These are phyloP conservation scores for Troilus luridus DNA, from an alignment of 2,888 invertebrate species.

Conservation along the genomic window DNA sequence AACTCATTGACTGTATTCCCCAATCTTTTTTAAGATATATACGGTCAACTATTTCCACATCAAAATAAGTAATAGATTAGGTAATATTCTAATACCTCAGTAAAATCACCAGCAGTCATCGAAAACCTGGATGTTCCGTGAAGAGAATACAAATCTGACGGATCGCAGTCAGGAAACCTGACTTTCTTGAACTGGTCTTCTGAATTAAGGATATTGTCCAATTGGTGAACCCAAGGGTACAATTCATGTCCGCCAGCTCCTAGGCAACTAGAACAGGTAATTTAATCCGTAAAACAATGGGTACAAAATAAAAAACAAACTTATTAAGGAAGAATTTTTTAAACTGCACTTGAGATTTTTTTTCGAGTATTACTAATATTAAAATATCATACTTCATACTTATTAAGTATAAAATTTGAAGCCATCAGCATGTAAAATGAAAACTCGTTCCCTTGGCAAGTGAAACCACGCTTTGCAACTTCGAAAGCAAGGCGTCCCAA, in stretches of 20 bases:
- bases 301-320: too few species aligned
- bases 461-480: slow-evolving; percentile 89
- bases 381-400: slow-evolving; percentile 71
- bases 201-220: slow-evolving; percentile 87
- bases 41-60: too few species aligned
- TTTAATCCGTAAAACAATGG: not conserved
- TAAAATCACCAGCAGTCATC: slow-evolving; percentile 97
- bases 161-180: slow-evolving; percentile 89
- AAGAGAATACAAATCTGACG: slow-evolving; percentile 69
- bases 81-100: slow-evolving; percentile 77
- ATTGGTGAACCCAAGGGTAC: slow-evolving; percentile 96
- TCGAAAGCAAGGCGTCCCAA: slow-evolving; percentile 95
- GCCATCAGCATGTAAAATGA: slow-evolving; percentile 97
- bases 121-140: slow-evolving; percentile 78
- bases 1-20: too few species aligned
- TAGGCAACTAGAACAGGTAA: slow-evolving; percentile 71
- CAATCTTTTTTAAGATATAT: too few species aligned
- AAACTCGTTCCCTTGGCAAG: slow-evolving; percentile 98
- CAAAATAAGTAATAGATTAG: too few species aligned
- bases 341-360: not conserved
- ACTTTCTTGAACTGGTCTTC: slow-evolving; percentile 85
- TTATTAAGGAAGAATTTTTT: not conserved
- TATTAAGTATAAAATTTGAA: slow-evolving; percentile 95
- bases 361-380: not conserved
- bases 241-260: slow-evolving; percentile 81